These are phyloP conservation scores for Diploptera punctata DNA, from an alignment of 2,888 invertebrate species.

Conservation along the genomic window DNA sequence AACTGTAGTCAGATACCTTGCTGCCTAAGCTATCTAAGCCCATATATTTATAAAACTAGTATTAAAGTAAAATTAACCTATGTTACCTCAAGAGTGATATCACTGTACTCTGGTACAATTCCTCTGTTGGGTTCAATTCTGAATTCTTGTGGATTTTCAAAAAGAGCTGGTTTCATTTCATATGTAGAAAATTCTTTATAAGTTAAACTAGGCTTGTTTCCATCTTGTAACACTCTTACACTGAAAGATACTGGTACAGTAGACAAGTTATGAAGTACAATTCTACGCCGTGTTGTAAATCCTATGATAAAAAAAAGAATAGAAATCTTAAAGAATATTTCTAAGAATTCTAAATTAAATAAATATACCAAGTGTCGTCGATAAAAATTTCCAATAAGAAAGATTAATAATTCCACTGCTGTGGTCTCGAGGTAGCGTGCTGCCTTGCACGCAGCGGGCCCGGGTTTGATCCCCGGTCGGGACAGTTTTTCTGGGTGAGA, in stretches of 20 bases:
- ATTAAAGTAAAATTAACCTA: slow-evolving; percentile 15
- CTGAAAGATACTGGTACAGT: slow-evolving; percentile 61
- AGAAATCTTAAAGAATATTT: too few relatives aligned
- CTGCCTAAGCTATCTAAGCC: too few relatives aligned
- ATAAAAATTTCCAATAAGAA: too few relatives aligned
- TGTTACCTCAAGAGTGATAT: slow-evolving; percentile 25
- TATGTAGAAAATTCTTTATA: slow-evolving; percentile 57
- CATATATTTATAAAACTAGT: slow-evolving; percentile 10
- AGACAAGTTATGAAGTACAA: slow-evolving; percentile 60
- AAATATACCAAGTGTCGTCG: too few relatives aligned
- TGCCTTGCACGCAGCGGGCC: too few relatives aligned
- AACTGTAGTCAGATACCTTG: too few relatives aligned
- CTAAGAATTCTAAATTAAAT: too few relatives aligned
- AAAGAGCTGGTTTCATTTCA: slow-evolving; percentile 55
- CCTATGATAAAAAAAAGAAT: too few relatives aligned
- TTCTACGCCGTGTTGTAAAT: slow-evolving; percentile 22
- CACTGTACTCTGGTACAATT: slow-evolving; percentile 55
- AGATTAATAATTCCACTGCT: too few relatives aligned
- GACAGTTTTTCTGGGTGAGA: too few relatives aligned
- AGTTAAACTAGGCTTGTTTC: slow-evolving; percentile 60
- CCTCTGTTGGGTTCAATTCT: slow-evolving; percentile 58
- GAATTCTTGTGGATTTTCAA: slow-evolving; percentile 63
- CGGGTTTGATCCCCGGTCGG: too few relatives aligned
- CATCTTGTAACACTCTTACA: slow-evolving; percentile 61
- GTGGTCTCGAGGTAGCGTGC: too few relatives aligned